Evolutionary conservation across 1,140 invertebrate genomes (phyloP).

Genomic region (Manduca sexta): DNA sequence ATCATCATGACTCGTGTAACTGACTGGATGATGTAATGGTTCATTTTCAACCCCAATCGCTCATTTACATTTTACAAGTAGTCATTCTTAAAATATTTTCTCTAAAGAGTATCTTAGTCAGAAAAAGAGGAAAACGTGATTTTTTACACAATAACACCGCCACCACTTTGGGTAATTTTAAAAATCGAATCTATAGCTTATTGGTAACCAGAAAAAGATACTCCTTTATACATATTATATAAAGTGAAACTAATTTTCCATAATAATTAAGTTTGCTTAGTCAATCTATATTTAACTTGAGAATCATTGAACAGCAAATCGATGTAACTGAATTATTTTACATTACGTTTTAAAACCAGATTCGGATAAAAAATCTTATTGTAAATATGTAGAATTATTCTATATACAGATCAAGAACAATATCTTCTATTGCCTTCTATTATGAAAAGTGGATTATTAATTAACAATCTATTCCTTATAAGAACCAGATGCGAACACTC

Average conservation of each 20-base stretch:
- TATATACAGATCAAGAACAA: too few species aligned
- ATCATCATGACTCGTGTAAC: constrained; percentile 23
- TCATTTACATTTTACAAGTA: constrained; percentile 25
- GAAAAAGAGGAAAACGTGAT: constrained; percentile 6
- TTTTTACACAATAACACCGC: constrained; percentile 23
- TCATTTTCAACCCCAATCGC: constrained; percentile 29
- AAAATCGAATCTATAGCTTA: too few species aligned
- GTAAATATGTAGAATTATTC: too few species aligned
- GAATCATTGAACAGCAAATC: constrained; percentile 1
- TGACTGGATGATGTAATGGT: constrained; percentile 53
- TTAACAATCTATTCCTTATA: too few species aligned
- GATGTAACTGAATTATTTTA: too few species aligned
- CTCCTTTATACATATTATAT: constrained; percentile 32
- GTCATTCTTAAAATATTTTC: constrained; percentile 10
- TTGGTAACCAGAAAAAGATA: constrained; percentile 43
- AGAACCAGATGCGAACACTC: too few species aligned
- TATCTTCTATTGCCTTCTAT: too few species aligned
- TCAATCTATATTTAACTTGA: constrained; percentile 9
- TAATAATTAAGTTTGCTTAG: not conserved
- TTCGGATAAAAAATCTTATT: too few species aligned
- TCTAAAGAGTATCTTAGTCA: constrained; percentile 34
- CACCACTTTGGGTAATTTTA: constrained; percentile 1
- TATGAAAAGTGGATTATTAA: too few species aligned
- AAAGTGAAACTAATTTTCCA: constrained; percentile 24
- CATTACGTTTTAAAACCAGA: too few species aligned